These are phyloP conservation scores for Sula dactylatra DNA, from an alignment of 2,113 vertebrate species.

Conservation along the genomic window DNA sequence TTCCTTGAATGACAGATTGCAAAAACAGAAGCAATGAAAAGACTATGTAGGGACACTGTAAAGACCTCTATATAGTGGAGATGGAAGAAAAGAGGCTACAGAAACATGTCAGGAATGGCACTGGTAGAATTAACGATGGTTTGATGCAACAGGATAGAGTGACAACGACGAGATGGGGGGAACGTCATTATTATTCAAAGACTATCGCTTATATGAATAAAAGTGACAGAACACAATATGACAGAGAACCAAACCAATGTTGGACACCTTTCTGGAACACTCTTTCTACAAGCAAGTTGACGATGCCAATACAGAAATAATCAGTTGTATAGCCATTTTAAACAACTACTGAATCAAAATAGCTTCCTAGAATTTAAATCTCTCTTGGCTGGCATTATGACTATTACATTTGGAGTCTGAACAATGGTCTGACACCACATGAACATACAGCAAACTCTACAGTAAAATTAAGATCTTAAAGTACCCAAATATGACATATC, in stretches of 20 bases:
- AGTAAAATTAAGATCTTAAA: not conserved
- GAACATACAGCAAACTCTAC: not conserved
- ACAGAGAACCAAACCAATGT: not conserved
- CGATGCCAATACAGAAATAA: not conserved
- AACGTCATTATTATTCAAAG: not conserved
- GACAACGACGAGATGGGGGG: not conserved
- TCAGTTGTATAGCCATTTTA: not conserved
- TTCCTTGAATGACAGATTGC: not conserved
- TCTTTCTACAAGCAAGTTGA: not conserved
- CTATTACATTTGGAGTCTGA: not conserved
- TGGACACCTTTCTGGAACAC: not conserved
- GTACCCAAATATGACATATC: not conserved
- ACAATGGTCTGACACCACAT: not conserved
- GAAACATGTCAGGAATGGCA: not conserved
- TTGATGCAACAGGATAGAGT: not conserved
- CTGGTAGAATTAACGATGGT: not conserved
- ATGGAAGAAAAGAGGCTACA: not conserved
- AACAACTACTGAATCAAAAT: not conserved
- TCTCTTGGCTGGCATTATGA: not conserved
- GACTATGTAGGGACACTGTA: not conserved
- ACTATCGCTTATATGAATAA: not conserved
- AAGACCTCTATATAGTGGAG: not conserved
- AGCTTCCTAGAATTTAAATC: not conserved
- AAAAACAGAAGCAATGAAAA: not conserved
- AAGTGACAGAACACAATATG: not conserved